Evolutionary conservation across 2,113 vertebrate genomes (phyloP).

Genomic region (Clarias batrachus): DNA sequence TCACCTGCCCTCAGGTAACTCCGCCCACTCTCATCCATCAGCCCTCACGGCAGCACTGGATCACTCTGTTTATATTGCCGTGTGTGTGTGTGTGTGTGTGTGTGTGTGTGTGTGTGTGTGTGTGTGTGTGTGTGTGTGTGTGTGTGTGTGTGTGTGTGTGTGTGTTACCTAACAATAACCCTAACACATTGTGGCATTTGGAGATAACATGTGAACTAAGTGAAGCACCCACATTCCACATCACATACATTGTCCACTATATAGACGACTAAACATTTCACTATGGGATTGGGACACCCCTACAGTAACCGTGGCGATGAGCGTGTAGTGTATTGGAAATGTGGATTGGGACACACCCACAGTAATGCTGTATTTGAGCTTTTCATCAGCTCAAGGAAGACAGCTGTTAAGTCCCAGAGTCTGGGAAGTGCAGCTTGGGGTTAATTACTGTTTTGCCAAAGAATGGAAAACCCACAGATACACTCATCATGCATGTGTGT

Average conservation of each 20-base stretch:
- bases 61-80: background rate
- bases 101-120: background rate
- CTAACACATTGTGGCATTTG: background rate
- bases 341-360: background rate
- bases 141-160: background rate
- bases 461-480: constrained; percentile 1
- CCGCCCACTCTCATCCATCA: background rate
- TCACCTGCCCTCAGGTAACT: constrained; percentile 20
- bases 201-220: background rate
- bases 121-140: background rate
- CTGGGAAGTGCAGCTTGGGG: constrained; percentile 26
- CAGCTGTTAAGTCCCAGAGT: background rate
- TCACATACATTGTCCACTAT: background rate
- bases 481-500: constrained; percentile 3
- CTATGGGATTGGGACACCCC: background rate
- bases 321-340: too few relatives aligned
- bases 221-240: background rate
- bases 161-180: background rate
- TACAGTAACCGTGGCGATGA: background rate
- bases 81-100: background rate
- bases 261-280: background rate
- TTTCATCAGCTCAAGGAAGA: constrained; percentile 5
- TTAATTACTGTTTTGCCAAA: constrained; percentile 46
- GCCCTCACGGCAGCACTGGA: background rate
- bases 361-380: background rate